Evolutionary conservation across 2,888 invertebrate species (phyloP), one percentile per base, ranked within the genome.

Genomic region (Muscina levida): DNA sequence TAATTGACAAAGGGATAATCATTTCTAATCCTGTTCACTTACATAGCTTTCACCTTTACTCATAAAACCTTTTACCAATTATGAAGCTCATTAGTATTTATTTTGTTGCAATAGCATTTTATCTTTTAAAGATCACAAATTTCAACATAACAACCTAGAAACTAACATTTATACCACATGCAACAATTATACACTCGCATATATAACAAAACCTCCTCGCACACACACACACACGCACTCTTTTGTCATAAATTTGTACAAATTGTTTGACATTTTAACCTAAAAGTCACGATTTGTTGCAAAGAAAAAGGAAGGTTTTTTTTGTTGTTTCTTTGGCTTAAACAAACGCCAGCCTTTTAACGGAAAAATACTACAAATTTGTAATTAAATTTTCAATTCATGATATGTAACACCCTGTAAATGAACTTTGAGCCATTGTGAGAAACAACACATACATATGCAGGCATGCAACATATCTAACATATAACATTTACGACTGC

Each of bases 321-420:
- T 46, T 17, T 57, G 13, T 65, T 10, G 62, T 46, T 76, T 66
- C 48, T 39, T 2, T 39, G 39, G 19, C 51, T 46, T 53, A 53
- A 62, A 44, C 31, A 31, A 46, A 37, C 53, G 72, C 74, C 77
- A 72, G 13, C n/a, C 74, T 39, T 31, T 42, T 42, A 62, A 42
- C 62, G 62, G 19, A 42, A 17, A 11, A 39, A 10, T 37, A n/a
- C n/a, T n/a, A 37, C 67, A 31, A 57, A 72, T 74, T 62, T 74
- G 37, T 71, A 80, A 74, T 77, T 77, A 77, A 51, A 53, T 77
- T 73, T 31, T 31, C 11, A 78, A 42, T 76, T 75, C 74, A 75
- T 72, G 74, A 68, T 75, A 67, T 77, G 72, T 56, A 77, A 81
- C 77, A 81, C 74, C 74, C 77, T 72, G 71, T 70, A 53, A 56